Conservation (phyloP, 2,113 vertebrate species). For the Hypocryptadius cinnamomeus region DNA sequence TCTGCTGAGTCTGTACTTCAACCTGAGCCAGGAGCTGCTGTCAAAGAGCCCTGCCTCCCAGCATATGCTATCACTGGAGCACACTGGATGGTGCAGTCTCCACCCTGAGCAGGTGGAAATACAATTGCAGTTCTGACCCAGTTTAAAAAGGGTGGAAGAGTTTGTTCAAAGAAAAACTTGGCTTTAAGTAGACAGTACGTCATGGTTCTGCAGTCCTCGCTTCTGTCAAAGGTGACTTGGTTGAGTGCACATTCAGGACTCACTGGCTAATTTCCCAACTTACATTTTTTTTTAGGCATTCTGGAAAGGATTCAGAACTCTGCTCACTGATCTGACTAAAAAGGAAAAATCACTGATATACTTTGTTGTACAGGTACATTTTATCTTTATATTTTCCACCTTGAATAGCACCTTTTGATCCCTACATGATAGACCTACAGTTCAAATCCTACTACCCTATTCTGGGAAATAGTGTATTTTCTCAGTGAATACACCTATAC, state of each 20-base stretch:
- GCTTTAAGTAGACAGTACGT: neutral
- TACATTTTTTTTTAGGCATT: neutral
- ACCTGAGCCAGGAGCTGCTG: neutral
- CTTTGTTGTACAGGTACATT: neutral
- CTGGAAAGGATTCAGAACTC: neutral
- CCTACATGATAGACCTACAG: neutral
- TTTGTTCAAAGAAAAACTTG: neutral
- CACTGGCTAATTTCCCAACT: neutral
- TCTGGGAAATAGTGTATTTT: neutral
- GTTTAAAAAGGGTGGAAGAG: neutral
- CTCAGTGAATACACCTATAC: neutral
- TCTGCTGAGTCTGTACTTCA: neutral
- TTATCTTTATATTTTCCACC: neutral
- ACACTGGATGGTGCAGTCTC: rapidly evolving
- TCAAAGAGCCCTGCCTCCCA: neutral
- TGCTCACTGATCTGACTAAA: neutral
- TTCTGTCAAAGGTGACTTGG: neutral
- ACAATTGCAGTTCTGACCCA: neutral
- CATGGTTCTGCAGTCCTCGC: neutral
- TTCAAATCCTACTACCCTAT: neutral
- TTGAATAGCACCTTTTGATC: neutral
- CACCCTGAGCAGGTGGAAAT: neutral
- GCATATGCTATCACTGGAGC: neutral
- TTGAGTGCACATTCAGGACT: neutral
- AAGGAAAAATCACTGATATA: neutral